Evolutionary conservation across 2,888 invertebrate species (phyloP).

Genomic region (Trachelus troglodyta): DNA sequence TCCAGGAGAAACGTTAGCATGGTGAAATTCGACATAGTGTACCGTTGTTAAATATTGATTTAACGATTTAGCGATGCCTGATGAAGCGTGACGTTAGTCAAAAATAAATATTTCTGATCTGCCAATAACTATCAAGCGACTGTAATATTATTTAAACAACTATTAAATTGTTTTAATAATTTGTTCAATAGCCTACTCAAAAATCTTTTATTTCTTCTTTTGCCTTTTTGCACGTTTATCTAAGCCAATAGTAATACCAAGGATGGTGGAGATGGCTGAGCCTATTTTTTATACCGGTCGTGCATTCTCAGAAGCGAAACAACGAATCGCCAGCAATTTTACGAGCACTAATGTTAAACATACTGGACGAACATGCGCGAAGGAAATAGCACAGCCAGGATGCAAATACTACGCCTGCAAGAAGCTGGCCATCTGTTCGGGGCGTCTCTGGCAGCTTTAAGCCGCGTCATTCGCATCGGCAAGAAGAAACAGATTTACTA

Average conservation of each 20-base stretch:
- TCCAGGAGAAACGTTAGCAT: background rate
- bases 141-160: too few species aligned
- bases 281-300: background rate
- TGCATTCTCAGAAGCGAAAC: background rate
- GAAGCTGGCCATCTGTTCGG: slow-evolving; percentile 2
- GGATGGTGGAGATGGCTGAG: background rate
- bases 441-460: slow-evolving; percentile 9
- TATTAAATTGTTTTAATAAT: background rate
- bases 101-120: background rate
- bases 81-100: background rate
- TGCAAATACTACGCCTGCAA: background rate
- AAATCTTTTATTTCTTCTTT: background rate
- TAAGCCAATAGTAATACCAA: background rate
- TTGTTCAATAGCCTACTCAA: background rate
- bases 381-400: background rate
- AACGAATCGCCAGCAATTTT: background rate
- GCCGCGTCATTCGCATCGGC: slow-evolving; percentile 26
- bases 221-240: background rate
- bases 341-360: background rate
- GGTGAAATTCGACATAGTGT: background rate
- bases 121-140: background rate
- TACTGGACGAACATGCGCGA: background rate
- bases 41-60: background rate
- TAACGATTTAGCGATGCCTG: background rate
- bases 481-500: slow-evolving; percentile 35